Evolutionary conservation across 1,140 invertebrate genomes (phyloP).

Genomic region (Leptinotarsa undecemlineata): DNA sequence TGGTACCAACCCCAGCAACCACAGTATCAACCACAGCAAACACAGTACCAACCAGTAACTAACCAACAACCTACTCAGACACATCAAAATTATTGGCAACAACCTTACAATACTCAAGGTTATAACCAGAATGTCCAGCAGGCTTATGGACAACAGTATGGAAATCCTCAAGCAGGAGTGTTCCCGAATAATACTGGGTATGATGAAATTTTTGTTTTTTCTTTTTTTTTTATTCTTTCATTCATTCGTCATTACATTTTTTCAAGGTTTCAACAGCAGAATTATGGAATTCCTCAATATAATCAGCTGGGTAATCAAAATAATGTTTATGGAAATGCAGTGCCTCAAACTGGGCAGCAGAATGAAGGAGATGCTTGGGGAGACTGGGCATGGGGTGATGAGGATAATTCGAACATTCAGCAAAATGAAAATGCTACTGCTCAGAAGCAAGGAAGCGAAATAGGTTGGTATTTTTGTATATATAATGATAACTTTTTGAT

Average conservation of each 20-base stretch:
- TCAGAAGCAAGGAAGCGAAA: neutral
- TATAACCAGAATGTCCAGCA: conserved; percentile 34
- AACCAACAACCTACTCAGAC: conserved; percentile 21
- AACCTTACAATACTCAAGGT: conserved; percentile 24
- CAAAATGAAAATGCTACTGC: conserved; percentile 26
- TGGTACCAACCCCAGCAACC: conserved; percentile 37
- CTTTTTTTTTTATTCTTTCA: neutral
- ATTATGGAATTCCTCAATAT: conserved; percentile 42
- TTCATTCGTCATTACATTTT: neutral
- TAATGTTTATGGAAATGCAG: conserved; percentile 34
- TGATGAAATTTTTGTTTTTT: neutral
- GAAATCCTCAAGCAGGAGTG: conserved; percentile 15
- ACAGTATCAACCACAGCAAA: conserved; percentile 21
- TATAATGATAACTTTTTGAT: neutral
- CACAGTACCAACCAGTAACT: conserved; percentile 29
- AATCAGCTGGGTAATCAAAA: conserved; percentile 44
- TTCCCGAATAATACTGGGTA: conserved; percentile 14
- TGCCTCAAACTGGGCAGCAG: conserved; percentile 19
- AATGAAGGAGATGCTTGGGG: conserved; percentile 45
- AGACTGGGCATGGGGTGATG: conserved; percentile 54
- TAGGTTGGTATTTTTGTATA: neutral
- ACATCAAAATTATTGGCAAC: conserved; percentile 45
- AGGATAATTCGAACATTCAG: conserved; percentile 52
- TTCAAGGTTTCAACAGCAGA: conserved; percentile 29
- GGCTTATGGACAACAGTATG: conserved; percentile 29